These are phyloP conservation scores for Platichthys stellatus DNA, from an alignment of 2,113 vertebrate genomes.

Conservation along the genomic window DNA sequence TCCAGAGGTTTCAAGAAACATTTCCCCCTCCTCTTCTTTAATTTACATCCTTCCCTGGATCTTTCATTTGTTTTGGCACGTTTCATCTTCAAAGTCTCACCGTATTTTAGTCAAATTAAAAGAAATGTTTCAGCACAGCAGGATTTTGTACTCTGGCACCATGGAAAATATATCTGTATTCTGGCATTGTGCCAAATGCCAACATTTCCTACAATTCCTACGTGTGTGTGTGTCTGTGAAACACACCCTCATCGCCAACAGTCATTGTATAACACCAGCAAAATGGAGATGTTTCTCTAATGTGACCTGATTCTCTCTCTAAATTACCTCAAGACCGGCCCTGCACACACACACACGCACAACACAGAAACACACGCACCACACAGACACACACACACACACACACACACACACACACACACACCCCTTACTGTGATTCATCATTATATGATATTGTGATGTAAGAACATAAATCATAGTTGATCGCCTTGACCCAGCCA, in stretches of 20 bases:
- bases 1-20: neutral
- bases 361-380: neutral
- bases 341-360: slow-evolving; percentile 1
- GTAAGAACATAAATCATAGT: slow-evolving; percentile 52
- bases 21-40: neutral
- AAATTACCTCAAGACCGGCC: slow-evolving; percentile 18
- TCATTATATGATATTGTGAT: slow-evolving; percentile 49
- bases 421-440: slow-evolving; percentile 45
- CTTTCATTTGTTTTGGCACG: neutral
- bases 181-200: slow-evolving; percentile 6
- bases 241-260: slow-evolving; percentile 4
- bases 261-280: slow-evolving; percentile 20
- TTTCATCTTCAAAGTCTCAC: neutral
- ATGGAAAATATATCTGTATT: slow-evolving; percentile 1
- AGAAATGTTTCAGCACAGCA: neutral
- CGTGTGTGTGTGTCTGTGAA: slow-evolving; percentile 10
- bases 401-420: neutral
- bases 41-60: neutral
- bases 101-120: too few relatives aligned
- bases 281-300: slow-evolving; percentile 7
- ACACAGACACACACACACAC: neutral
- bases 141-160: slow-evolving; percentile 13
- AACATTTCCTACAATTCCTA: slow-evolving; percentile 8
- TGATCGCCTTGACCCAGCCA: slow-evolving; percentile 34
- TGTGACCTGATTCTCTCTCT: slow-evolving; percentile 4